Evolutionary conservation across 1,140 invertebrate genomes (phyloP).

Genomic region (Lamellibrachia luymesi): DNA sequence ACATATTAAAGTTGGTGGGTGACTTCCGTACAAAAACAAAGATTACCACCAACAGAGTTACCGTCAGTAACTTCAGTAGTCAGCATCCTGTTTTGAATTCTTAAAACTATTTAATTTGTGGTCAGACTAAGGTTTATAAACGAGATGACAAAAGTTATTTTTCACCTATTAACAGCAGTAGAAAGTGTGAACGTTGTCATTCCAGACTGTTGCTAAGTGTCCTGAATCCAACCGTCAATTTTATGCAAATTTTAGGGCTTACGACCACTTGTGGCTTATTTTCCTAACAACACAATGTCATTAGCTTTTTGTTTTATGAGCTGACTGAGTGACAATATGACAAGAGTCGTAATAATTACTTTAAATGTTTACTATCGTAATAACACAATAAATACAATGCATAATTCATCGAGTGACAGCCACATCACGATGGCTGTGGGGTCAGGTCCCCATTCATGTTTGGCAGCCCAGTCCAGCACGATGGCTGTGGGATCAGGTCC

Average conservation of each 20-base stretch:
- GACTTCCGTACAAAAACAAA: not conserved
- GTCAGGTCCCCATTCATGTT: not conserved
- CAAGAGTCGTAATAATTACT: not conserved
- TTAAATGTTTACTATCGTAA: not conserved
- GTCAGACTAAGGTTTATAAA: not conserved
- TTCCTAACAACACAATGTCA: no score
- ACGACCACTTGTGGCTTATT: no score
- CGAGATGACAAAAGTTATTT: not conserved
- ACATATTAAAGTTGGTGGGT: not conserved
- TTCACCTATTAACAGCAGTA: not conserved
- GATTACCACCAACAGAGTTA: not conserved
- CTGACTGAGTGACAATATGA: not conserved
- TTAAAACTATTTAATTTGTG: not conserved
- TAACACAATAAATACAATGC: not conserved
- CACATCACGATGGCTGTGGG: not conserved
- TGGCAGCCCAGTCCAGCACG: no score
- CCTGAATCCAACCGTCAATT: not conserved
- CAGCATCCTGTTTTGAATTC: not conserved
- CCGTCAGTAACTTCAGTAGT: not conserved
- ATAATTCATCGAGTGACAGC: not conserved
- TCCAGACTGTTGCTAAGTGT: not conserved
- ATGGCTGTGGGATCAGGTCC: no score
- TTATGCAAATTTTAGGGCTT: not conserved
- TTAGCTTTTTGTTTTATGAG: not conserved
- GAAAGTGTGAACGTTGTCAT: not conserved